A percentile compares a stretch with the other conserved stretches of the same genome.
Conservation (phyloP, 2,113 vertebrate species). For the Calidris pugnax region DNA sequence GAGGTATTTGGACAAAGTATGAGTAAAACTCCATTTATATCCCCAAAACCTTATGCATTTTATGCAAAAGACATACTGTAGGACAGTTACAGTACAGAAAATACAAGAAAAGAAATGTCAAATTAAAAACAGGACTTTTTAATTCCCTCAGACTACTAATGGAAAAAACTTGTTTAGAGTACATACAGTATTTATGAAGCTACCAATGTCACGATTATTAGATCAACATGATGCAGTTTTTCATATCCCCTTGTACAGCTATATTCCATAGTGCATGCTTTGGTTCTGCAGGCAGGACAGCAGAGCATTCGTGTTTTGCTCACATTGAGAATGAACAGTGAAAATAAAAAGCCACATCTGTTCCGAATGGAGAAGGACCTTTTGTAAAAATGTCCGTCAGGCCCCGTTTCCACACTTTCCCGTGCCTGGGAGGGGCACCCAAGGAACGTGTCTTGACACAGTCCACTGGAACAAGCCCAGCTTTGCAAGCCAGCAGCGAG, state of each 20-base stretch:
- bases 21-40: conserved; percentile 99
- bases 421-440: background rate
- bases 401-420: background rate
- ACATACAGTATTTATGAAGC: conserved; percentile 87
- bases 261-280: conserved; percentile 75
- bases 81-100: conserved; percentile 94
- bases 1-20: conserved; percentile 99
- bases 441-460: background rate
- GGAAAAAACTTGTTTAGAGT: conserved; percentile 81
- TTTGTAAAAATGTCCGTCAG: background rate
- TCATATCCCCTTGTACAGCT: conserved; percentile 70
- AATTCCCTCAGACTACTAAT: conserved; percentile 81
- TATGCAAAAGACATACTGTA: conserved; percentile 90
- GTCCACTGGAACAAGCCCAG: background rate
- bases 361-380: background rate
- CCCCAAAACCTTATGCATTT: conserved; percentile 98
- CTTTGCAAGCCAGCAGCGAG: background rate
- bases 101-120: conserved; percentile 79
- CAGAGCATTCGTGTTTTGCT: conserved; percentile 48
- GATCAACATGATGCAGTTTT: conserved; percentile 74
- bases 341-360: background rate
- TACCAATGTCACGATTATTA: conserved; percentile 80
- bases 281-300: conserved; percentile 73
- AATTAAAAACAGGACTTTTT: conserved; percentile 74
- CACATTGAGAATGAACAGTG: conserved; percentile 48